phyloP scores from a whole-genome alignment of 2,113 vertebrate genomes.

The Oceanodroma tethys region DNA sequence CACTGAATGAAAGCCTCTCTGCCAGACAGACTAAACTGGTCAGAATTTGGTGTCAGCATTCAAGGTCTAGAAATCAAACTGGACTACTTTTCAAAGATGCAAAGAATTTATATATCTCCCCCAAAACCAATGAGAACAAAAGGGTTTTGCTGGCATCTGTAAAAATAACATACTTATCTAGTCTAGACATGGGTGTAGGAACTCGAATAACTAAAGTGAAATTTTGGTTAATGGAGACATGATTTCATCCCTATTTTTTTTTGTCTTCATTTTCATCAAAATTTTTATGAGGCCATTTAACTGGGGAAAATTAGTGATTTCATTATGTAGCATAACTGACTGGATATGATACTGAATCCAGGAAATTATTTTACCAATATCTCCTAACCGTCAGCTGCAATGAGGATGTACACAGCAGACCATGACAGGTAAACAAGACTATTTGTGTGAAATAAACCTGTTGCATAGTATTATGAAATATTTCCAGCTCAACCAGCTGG shows the following conservation, averaged over 20 bases:
- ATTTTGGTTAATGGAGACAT: not conserved
- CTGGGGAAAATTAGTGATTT: not conserved
- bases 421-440: not conserved
- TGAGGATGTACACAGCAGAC: not conserved
- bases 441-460: not conserved
- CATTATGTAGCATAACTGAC: not conserved
- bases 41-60: not conserved
- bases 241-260: not conserved
- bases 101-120: not conserved
- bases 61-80: not conserved
- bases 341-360: not conserved
- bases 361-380: not conserved
- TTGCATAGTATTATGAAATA: not conserved
- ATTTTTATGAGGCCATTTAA: not conserved
- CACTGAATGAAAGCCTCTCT: not conserved
- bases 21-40: not conserved
- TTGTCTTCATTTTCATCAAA: not conserved
- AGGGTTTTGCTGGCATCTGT: not conserved
- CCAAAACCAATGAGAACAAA: not conserved
- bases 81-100: not conserved
- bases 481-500: not conserved
- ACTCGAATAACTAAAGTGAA: not conserved
- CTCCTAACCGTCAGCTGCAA: not conserved
- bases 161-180: not conserved
- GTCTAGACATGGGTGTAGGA: not conserved